These are phyloP conservation scores for Pardalotus punctatus DNA, from an alignment of 2,113 vertebrate genomes.

Conservation along the genomic window DNA sequence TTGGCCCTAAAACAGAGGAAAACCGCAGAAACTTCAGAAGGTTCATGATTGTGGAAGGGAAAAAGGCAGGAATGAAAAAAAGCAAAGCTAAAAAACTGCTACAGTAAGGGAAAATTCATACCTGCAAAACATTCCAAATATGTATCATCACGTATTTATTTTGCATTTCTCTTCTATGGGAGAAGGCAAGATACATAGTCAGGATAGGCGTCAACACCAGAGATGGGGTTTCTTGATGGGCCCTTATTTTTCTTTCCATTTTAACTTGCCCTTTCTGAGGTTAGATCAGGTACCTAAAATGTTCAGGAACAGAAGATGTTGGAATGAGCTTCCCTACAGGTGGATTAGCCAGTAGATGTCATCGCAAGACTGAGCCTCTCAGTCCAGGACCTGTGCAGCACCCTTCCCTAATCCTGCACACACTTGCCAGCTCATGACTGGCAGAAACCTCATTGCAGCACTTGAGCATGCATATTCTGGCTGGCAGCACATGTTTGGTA, in stretches of 20 bases:
- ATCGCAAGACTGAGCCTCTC: conserved; percentile 23
- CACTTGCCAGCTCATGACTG: background rate
- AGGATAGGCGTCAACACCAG: background rate
- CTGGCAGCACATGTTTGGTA: background rate
- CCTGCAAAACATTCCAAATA: background rate
- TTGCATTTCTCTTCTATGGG: background rate
- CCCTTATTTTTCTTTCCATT: background rate
- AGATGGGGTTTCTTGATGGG: background rate
- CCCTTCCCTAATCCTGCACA: background rate
- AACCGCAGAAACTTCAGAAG: background rate
- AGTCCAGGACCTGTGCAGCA: background rate
- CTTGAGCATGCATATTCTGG: background rate
- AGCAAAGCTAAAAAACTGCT: background rate
- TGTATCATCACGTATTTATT: background rate
- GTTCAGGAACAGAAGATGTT: background rate
- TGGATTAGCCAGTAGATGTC: conserved; percentile 54
- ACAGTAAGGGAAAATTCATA: background rate
- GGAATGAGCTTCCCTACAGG: background rate
- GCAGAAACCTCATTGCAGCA: background rate
- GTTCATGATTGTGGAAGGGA: background rate
- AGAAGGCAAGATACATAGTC: background rate
- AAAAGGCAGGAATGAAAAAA: background rate
- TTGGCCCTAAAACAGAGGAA: background rate
- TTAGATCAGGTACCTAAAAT: background rate
- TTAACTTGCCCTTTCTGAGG: background rate